Conservation (phyloP, 1,140 invertebrate species). For the Lethrus apterus region DNA sequence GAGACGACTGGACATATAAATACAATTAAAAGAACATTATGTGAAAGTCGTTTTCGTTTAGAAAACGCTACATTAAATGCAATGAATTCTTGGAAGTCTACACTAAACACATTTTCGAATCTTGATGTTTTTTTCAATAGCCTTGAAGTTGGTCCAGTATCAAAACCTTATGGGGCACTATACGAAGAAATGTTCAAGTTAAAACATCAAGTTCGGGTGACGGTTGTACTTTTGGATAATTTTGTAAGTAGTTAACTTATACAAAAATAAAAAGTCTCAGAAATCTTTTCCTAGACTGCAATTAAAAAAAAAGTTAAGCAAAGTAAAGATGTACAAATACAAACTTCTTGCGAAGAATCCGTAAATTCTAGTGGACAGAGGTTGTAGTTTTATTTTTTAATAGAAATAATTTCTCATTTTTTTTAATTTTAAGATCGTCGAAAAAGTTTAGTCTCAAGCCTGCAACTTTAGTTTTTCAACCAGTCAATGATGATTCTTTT, state of each 20-base stretch:
- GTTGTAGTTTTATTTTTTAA: no score
- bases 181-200: constrained; percentile 3
- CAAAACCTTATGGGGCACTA: background rate
- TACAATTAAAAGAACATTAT: background rate
- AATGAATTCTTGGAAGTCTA: constrained; percentile 1
- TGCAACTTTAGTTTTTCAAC: no score
- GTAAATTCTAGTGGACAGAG: no score
- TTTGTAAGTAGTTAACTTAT: background rate
- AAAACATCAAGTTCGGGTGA: constrained; percentile 4
- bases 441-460: no score
- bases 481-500: no score
- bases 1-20: no score
- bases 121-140: background rate
- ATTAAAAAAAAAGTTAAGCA: background rate
- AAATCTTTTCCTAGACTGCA: background rate
- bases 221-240: background rate
- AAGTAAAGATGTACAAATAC: background rate
- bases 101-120: background rate
- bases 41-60: background rate
- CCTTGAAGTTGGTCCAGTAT: background rate
- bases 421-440: no score
- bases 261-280: background rate
- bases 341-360: no score
- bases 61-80: background rate
- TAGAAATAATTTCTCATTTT: no score